These are phyloP conservation scores for Caenorhabditis remanei DNA, from an alignment of 1,140 invertebrate species.

Conservation along the genomic window DNA sequence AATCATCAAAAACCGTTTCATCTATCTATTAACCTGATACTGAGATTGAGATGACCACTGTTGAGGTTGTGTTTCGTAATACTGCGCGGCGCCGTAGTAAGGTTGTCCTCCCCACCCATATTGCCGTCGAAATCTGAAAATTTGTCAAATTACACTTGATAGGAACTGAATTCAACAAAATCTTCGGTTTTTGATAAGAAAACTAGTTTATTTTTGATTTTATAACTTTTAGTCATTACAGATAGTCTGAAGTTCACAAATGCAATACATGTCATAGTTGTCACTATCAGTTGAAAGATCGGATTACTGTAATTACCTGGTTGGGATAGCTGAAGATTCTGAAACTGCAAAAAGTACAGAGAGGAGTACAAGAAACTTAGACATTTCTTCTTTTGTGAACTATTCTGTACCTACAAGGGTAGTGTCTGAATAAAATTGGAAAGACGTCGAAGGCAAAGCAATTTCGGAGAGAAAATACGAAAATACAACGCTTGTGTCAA, in stretches of 20 bases:
- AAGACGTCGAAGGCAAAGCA: slow-evolving; percentile 5
- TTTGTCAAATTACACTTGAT: neutral
- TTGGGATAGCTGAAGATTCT: slow-evolving; percentile 15
- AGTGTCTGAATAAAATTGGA: neutral
- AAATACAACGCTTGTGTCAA: slow-evolving; percentile 52
- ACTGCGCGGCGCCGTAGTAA: slow-evolving; percentile 29
- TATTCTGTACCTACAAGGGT: slow-evolving; percentile 5
- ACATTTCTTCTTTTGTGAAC: neutral
- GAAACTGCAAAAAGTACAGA: neutral
- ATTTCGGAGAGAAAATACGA: slow-evolving; percentile 23
- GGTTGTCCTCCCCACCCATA: slow-evolving; percentile 18
- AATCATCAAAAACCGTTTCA: neutral
- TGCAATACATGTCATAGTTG: neutral
- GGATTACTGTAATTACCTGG: neutral
- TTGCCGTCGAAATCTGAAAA: slow-evolving; percentile 42
- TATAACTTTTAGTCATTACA: neutral
- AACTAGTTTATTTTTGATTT: neutral
- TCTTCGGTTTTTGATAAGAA: slow-evolving; percentile 32
- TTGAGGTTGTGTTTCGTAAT: slow-evolving; percentile 35
- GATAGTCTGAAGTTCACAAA: neutral
- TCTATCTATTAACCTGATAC: neutral
- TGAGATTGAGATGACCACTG: slow-evolving; percentile 45
- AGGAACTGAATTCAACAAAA: neutral
- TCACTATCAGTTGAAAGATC: slow-evolving; percentile 1
- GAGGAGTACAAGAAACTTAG: neutral